These are phyloP conservation scores for Muntiacus muntjak DNA, from an alignment of 2,113 vertebrate species.

Conservation along the genomic window DNA sequence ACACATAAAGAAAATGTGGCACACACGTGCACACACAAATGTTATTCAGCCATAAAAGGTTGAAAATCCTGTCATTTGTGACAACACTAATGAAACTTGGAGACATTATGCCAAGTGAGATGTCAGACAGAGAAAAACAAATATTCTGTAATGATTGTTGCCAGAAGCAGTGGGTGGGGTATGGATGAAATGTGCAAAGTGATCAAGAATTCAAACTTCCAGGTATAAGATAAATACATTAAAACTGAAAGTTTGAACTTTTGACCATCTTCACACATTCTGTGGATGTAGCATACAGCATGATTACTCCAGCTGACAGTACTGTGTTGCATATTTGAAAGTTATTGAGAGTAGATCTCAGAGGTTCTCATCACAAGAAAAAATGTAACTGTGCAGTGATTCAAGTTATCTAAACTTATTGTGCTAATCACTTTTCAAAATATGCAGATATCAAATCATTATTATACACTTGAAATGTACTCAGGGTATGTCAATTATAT, in stretches of 20 bases:
- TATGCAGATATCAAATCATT: neutral
- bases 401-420: neutral
- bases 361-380: neutral
- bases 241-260: neutral
- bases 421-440: neutral
- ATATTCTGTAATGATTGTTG: neutral
- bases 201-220: neutral
- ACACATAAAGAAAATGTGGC: neutral
- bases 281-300: neutral
- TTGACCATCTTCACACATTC: neutral
- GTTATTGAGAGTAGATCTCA: neutral
- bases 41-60: neutral
- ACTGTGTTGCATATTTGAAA: neutral
- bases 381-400: neutral
- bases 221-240: neutral
- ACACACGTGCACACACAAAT: neutral
- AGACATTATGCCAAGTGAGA: neutral
- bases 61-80: neutral
- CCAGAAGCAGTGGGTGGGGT: rapidly evolving
- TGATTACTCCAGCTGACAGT: neutral
- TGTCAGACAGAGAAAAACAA: neutral
- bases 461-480: neutral
- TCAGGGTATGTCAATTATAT: neutral
- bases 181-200: neutral
- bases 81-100: neutral